Conservation (phyloP, 1,140 invertebrate species). For the Calosoma granatense region DNA sequence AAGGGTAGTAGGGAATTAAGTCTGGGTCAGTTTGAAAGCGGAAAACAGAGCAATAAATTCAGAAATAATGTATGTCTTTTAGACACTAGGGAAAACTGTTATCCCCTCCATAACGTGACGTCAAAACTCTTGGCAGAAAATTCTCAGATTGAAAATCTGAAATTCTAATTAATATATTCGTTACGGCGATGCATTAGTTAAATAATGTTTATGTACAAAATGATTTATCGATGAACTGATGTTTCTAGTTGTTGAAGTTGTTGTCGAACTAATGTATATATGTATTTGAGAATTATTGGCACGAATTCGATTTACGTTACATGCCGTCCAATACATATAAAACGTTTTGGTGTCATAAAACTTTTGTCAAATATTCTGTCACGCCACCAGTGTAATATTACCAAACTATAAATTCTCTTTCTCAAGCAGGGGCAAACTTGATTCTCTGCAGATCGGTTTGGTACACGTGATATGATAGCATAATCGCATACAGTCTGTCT, state of each 20-base stretch:
- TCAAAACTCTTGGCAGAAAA: no score
- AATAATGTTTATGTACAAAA: no score
- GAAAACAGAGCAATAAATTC: conserved; percentile 2
- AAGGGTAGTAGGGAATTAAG: neutral
- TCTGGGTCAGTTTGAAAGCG: neutral
- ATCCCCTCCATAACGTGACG: no score
- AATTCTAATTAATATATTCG: neutral
- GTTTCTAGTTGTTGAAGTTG: no score
- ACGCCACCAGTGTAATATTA: neutral
- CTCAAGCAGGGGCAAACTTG: neutral
- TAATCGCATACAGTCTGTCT: neutral
- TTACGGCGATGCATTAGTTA: neutral
- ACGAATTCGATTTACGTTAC: no score
- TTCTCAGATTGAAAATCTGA: no score
- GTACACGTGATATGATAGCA: conserved; percentile 3
- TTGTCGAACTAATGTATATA: no score
- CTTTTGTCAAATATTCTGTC: neutral
- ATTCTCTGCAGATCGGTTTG: neutral
- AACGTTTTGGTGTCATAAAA: neutral
- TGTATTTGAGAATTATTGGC: no score
- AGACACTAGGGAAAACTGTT: no score
- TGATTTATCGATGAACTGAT: no score
- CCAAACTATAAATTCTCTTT: conserved; percentile 3
- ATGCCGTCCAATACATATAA: neutral
- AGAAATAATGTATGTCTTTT: neutral